phyloP scores from a whole-genome alignment of 2,888 invertebrate species.

The Chrysolina haemoptera region DNA sequence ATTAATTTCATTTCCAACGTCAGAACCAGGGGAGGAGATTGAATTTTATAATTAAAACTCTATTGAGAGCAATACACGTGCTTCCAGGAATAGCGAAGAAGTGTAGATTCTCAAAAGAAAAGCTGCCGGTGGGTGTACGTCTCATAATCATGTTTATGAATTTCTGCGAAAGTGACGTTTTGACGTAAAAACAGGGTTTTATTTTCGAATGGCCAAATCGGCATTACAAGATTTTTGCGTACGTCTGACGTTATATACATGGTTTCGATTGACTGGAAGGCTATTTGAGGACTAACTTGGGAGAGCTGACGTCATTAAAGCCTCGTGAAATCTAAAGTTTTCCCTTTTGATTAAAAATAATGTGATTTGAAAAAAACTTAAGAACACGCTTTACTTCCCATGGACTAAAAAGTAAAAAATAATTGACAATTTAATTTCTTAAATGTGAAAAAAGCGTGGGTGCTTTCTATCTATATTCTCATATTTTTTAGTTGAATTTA shows the following conservation, averaged over 20 bases:
- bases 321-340: too few species aligned
- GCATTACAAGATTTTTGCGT: background rate
- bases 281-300: too few species aligned
- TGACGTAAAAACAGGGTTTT: background rate
- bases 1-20: background rate
- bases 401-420: too few species aligned
- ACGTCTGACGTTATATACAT: background rate
- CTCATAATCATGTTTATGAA: background rate
- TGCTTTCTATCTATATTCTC: too few species aligned
- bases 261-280: background rate
- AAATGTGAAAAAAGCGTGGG: too few species aligned
- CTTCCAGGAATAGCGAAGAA: slow-evolving; percentile 4
- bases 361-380: too few species aligned
- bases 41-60: slow-evolving; percentile 7
- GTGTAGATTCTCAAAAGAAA: background rate
- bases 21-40: background rate
- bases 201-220: background rate
- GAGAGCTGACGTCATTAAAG: too few species aligned
- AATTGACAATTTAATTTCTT: too few species aligned
- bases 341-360: too few species aligned
- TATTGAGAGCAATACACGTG: background rate
- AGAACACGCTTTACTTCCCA: too few species aligned
- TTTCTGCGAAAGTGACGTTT: background rate
- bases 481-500: too few species aligned
- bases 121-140: background rate